phyloP scores from a whole-genome alignment of 2,888 invertebrate genomes.

The Gryllus longicercus region DNA sequence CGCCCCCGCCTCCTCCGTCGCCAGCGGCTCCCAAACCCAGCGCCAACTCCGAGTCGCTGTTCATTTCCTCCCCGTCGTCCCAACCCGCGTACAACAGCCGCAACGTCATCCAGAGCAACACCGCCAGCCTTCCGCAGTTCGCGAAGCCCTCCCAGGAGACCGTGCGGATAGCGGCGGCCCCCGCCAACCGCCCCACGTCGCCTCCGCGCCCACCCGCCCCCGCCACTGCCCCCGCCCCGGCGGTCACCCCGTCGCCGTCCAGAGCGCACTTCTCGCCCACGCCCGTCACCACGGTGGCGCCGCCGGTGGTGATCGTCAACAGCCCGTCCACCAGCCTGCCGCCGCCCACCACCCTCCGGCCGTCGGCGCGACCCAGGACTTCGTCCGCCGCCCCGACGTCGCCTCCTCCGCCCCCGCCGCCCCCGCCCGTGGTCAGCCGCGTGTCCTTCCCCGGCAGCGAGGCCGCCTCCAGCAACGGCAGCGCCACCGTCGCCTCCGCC shows the following conservation, averaged over 20 bases:
- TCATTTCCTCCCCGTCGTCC: not conserved
- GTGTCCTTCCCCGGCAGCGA: not conserved
- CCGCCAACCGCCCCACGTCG: conserved; percentile 31
- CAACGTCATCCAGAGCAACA: not conserved
- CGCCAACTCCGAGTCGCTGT: not conserved
- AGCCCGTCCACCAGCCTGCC: conserved; percentile 28
- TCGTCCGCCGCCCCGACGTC: conserved; percentile 42
- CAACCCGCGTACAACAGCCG: not conserved
- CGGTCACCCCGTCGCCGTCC: not conserved
- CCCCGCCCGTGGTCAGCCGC: conserved; percentile 24
- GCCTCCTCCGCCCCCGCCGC: conserved; percentile 46
- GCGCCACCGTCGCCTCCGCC: conserved; percentile 37
- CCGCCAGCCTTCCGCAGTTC: not conserved
- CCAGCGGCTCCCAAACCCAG: not conserved
- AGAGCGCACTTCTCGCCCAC: conserved; percentile 42
- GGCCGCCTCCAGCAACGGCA: conserved; percentile 17
- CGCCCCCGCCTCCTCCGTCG: not conserved
- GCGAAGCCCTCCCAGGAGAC: conserved; percentile 11
- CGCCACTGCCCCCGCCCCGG: conserved; percentile 19
- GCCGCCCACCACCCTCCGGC: conserved; percentile 19
- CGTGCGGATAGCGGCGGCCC: not conserved
- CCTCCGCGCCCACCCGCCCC: conserved; percentile 44
- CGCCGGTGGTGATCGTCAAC: conserved; percentile 34
- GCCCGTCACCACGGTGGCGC: conserved; percentile 38
- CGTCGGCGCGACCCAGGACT: conserved; percentile 18